Evolutionary conservation across 1,140 invertebrate genomes (phyloP), one percentile per base, ranked within the genome.

Genomic region (Euwallacea similis): DNA sequence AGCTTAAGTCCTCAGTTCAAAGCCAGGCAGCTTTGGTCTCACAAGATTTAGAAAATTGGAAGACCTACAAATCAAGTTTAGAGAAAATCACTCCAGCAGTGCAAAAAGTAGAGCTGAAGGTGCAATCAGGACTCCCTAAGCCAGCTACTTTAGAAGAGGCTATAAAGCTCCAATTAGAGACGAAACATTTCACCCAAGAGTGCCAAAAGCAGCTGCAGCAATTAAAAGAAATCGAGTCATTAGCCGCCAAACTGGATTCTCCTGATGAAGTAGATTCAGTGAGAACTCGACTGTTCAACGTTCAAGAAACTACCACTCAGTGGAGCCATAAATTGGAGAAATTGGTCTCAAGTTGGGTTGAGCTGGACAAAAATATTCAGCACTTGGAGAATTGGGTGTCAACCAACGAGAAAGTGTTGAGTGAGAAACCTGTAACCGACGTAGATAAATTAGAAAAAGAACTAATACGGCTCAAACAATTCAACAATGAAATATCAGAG

Each of bases 81-180:
- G 86, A 91, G 65, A 87, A 93, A 81, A 86, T 98, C 41, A 91
- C 92, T 80, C 94, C 94, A 2, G 96, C 94, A 90, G 87, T 97
- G 66, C 91, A 95, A 78, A 86, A 93, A 78, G 92, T 91, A 21
- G 94, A 97, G 84, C 83, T 89, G 9, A 91, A 91, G 81, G 84
- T 91, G 42, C 87, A 89, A 64, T 87, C 87, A 72, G 88, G 89
- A 60, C 81, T 91, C 47, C 87, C 90, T 74, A 90, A 92, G 81
- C 91, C 91, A n/a, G 80, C 88, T 2, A 89, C 87, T 56, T 82
- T 97, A 21, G 81, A 89, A 73, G 94, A 97, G 84, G 93, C 93
- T 0, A 85, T 89, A 70, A 86, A 90, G 75, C 85, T 93, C 79
- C 87, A 93, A 78, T 84, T 89, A 66, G 86, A 87, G 73, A 88